Evolutionary conservation across 2,888 invertebrate genomes (phyloP), one percentile per base, ranked within the genome.

Genomic region (Eupithecia vulgata): DNA sequence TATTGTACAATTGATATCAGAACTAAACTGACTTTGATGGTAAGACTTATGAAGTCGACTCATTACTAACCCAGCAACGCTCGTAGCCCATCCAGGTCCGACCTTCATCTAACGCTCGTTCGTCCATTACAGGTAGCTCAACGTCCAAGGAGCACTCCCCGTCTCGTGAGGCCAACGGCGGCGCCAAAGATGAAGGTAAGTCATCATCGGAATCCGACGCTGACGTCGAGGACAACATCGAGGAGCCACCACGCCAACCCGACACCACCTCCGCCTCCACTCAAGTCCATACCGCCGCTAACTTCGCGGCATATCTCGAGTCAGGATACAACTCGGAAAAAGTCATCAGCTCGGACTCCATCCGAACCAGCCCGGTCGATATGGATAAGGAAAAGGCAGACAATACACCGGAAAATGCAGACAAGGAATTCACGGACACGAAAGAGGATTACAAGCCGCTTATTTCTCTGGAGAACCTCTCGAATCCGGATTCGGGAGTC

Each of bases 211-310:
- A 95, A 78, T 97, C 97, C 1, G 97, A 97, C 85, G 97, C 97
- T 0, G 97, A 97, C 84, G 95, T 97, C 0, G 97, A 97, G 88
- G 97, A 97, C 83, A 97, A 97, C 84, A 89, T 96, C 1, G 80
- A 80, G 35, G 78, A 78, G 25, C 68, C 75, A 0, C 78, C 79
- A n/a, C 70, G 79, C 0, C 85, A 83, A 8, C 77, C 84, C 0
- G 90, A 90, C 78, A 85, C 87, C 0, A 87, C 90, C 75, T 81
- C 86, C 1, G 86, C 86, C 8, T 84, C 89, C n/a, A 83, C 90
- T 0, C 89, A 88, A 72, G 85, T 90, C 57, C 81, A 94, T 82
- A 88, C 91, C 17, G 88, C 94, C 66, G 88, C 95, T 77, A 91
- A 91, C 91, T 94, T 94, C 81, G 93, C 94, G 1, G 90, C 92